Percentiles rank a stretch among this genome's conserved stretches.
Conservation (phyloP, 2,113 vertebrate species). For the Lepisosteus oculatus region DNA sequence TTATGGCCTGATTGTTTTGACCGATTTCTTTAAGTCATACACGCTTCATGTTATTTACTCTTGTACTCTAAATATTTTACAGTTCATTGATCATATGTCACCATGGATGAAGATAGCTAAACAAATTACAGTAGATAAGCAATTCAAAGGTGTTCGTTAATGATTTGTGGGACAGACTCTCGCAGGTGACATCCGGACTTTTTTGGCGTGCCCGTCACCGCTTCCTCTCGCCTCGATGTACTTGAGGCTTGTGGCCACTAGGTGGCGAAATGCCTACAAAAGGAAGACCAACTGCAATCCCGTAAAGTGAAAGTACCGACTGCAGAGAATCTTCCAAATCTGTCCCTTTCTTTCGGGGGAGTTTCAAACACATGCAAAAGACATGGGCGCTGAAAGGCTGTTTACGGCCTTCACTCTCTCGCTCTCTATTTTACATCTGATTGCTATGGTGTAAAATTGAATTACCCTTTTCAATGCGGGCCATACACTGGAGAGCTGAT, state of each 20-base stretch:
- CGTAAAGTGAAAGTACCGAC: too few relatives aligned
- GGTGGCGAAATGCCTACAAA: conserved; percentile 18
- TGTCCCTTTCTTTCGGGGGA: conserved; percentile 25
- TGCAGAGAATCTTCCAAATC: conserved; percentile 12
- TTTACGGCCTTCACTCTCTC: conserved; percentile 28
- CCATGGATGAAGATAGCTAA: too few relatives aligned
- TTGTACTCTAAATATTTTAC: too few relatives aligned
- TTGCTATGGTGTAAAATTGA: conserved; percentile 48
- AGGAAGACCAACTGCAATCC: conserved; percentile 1
- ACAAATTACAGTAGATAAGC: too few relatives aligned
- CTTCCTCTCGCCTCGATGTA: background rate
- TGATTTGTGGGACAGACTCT: too few relatives aligned
- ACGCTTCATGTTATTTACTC: too few relatives aligned
- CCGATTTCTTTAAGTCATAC: too few relatives aligned
- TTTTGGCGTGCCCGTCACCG: background rate
- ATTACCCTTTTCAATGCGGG: conserved; percentile 46
- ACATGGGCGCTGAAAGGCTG: conserved; percentile 37
- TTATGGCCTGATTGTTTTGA: too few relatives aligned
- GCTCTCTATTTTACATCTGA: conserved; percentile 29
- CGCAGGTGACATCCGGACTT: too few relatives aligned
- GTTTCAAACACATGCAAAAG: conserved; percentile 38
- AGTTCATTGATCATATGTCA: too few relatives aligned
- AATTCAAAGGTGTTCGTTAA: too few relatives aligned
- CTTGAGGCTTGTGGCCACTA: conserved; percentile 20
- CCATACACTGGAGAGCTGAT: conserved; percentile 30